Evolutionary conservation across 2,888 invertebrate species (phyloP), one percentile per base, ranked within the genome.

Genomic region (Drosophila rubida): DNA sequence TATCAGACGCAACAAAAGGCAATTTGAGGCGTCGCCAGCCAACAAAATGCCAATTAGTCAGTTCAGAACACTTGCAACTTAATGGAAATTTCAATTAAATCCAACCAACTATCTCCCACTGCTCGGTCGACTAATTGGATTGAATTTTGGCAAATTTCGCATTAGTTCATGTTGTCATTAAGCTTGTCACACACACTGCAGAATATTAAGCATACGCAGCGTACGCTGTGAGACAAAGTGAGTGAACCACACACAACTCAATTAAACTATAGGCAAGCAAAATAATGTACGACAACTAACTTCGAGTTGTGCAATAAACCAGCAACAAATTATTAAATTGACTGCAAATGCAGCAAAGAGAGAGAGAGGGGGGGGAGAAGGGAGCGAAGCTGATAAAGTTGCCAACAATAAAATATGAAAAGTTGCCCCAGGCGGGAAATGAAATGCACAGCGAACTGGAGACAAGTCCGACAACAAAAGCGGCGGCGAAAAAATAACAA

Each of bases 281-380:
- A 32, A 5, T 4, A 13, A 39, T 19, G 19, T 19, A 19, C 9
- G 13, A 3, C 35, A 0, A 19, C 9, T 16, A 44, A 35, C 42
- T 41, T 55, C 8, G 27, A 44, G 63, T 51, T 64, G 39, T 32
- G 14, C 14, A 22, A 59, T 41, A 62, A 69, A 58, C 30, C 63
- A 39, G 44, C 57, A 75, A 53, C 60, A 77, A 77, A 77, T 78
- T 77, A 77, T 79, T 76, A 80, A 78, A 78, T 79, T 78, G 78
- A 80, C 80, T 72, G 63, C 48, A 78, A 68, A 46, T 49, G 42
- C 49, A 45, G n/a, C 27, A 53, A 53, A 63, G 23, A 30, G 32
- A 14, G 23, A 58, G 49, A 57, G 46, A 46, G 37, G 14, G 41
- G 49, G 44, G 44, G 27, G 22, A 32, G 32, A 42, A 45, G 37